A percentile compares a stretch with the other conserved stretches of the same genome.
Conservation (phyloP, 2,113 vertebrate species). For the Anthoscopus minutus region DNA sequence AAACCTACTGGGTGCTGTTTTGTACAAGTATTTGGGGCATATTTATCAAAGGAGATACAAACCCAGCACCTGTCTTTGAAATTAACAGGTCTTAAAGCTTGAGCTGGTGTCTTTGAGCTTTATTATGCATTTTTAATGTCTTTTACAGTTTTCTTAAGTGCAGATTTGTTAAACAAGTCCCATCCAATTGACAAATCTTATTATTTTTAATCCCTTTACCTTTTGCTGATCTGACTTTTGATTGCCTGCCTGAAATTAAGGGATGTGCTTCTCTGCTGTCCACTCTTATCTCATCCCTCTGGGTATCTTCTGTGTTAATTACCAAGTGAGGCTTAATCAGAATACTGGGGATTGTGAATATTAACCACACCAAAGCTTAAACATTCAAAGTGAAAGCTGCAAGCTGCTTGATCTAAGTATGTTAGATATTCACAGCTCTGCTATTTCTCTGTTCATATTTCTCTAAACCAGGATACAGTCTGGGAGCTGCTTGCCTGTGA, state of each 20-base stretch:
- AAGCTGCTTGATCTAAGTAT: background rate
- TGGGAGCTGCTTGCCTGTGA: background rate
- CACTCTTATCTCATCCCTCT: background rate
- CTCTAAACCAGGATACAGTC: accelerated
- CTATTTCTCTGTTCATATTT: background rate
- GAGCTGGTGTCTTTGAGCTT: background rate
- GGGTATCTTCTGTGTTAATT: background rate
- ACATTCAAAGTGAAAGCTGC: background rate
- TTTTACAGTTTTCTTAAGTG: background rate
- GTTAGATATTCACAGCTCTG: background rate
- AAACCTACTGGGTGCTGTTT: background rate
- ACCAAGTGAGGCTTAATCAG: background rate
- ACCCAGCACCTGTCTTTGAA: background rate
- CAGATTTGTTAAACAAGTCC: background rate
- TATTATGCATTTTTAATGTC: background rate
- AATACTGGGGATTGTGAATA: background rate
- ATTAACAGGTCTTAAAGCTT: background rate
- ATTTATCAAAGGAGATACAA: background rate
- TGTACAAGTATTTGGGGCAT: background rate
- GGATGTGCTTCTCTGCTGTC: background rate
- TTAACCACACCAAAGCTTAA: background rate
- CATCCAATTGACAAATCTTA: background rate
- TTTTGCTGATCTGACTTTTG: background rate
- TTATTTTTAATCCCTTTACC: background rate
- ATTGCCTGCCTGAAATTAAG: background rate